Conservation (phyloP, 2,888 invertebrate species). For the Eretmocerus hayati region DNA sequence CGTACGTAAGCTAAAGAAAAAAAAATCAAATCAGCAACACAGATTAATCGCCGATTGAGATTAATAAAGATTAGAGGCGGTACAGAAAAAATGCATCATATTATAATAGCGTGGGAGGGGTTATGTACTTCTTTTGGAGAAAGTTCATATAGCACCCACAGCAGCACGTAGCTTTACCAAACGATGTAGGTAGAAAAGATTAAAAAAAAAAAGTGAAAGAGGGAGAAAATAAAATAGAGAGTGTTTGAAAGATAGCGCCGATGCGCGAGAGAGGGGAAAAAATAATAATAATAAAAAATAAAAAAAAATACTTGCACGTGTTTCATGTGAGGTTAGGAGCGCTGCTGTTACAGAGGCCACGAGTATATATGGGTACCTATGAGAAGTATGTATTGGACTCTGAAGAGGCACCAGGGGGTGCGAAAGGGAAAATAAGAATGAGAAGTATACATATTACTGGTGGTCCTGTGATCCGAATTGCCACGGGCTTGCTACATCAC, state of each 20-base stretch:
- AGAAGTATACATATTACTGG: slow-evolving; percentile 22
- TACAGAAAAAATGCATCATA: too few species aligned
- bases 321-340: too few species aligned
- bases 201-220: slow-evolving; percentile 4
- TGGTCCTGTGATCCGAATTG: slow-evolving; percentile 29
- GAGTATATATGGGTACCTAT: too few species aligned
- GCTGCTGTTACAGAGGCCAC: too few species aligned
- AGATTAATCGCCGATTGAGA: too few species aligned
- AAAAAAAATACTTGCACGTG: slow-evolving; percentile 6
- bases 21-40: too few species aligned
- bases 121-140: too few species aligned
- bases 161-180: not conserved
- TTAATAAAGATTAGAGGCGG: too few species aligned
- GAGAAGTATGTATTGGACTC: too few species aligned
- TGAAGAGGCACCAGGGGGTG: slow-evolving; percentile 15
- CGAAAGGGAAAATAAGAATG: slow-evolving; percentile 16
- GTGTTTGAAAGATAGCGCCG: slow-evolving; percentile 14
- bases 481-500: slow-evolving; percentile 28
- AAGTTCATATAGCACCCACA: not conserved
- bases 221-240: slow-evolving; percentile 20
- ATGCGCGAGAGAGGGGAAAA: slow-evolving; percentile 9
- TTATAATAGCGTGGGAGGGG: too few species aligned
- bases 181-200: not conserved
- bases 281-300: slow-evolving; percentile 2
- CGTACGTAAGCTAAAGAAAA: too few species aligned